Conservation (phyloP, 2,888 invertebrate species). For the Clusia tigrina region DNA sequence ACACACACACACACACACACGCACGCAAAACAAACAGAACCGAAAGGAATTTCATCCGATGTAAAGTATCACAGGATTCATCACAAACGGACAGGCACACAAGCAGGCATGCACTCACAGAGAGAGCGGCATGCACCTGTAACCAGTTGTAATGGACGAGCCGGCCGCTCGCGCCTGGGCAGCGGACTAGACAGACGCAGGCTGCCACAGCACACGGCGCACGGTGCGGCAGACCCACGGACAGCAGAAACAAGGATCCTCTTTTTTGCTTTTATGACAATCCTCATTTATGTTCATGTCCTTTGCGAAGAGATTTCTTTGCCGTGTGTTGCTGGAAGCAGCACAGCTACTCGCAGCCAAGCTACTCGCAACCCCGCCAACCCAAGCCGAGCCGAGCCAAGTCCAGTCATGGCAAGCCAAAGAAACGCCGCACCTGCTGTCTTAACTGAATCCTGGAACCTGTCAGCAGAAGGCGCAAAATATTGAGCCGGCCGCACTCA, state of each 20-base stretch:
- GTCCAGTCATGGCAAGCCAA: background rate
- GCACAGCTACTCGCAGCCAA: background rate
- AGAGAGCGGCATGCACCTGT: slow-evolving; percentile 46
- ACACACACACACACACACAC: background rate
- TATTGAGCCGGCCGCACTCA: slow-evolving; percentile 35
- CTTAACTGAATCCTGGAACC: slow-evolving; percentile 38
- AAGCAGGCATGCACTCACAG: background rate
- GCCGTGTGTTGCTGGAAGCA: background rate
- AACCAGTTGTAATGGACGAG: slow-evolving; percentile 28
- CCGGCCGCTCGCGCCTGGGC: slow-evolving; percentile 28
- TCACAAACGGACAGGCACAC: slow-evolving; percentile 19
- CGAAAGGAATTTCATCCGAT: slow-evolving; percentile 15
- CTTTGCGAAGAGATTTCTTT: slow-evolving; percentile 36
- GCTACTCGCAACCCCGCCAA: background rate
- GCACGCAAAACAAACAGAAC: background rate
- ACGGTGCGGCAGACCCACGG: too few relatives aligned
- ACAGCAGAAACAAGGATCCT: background rate
- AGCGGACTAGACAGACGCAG: too few relatives aligned
- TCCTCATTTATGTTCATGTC: slow-evolving; percentile 56
- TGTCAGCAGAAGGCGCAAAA: slow-evolving; percentile 24
- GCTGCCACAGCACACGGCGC: too few relatives aligned
- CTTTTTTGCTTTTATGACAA: slow-evolving; percentile 45
- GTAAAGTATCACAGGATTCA: slow-evolving; percentile 14
- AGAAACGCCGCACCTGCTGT: slow-evolving; percentile 14
- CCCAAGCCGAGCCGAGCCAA: background rate